Base-by-base conservation (phyloP, 2,888 invertebrate genomes). In the Anagyrus pseudococci region DNA sequence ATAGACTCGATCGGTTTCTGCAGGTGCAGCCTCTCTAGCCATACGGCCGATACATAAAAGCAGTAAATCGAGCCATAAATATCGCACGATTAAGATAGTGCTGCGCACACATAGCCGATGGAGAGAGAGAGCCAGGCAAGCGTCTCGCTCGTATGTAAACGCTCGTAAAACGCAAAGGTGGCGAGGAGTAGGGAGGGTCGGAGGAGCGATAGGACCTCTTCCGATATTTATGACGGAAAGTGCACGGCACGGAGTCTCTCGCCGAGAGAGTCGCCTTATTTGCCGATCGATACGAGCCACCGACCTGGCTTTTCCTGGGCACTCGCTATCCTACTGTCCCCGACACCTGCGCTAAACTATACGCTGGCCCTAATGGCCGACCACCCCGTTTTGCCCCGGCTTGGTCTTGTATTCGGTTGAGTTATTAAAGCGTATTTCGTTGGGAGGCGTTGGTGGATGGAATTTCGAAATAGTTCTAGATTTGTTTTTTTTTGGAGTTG, bases 71-170 rank as follows among this genome's bases (percentile, higher is more conserved):
- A 29, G 29, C 29, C 29, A 29, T 29, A 29, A 29, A 33, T 41
- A 49, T 22, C 44, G 43, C 8, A 52, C 54, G 62, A 62, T 58
- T 58, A 57, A 62, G 58, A 62, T 58, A 62, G 58, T 29, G 53
- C 1, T 13, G 41, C 19, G 23, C 33, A 46, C 49, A 62, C 46
- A 49, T 26, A 23, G 44, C 6, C 44, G 20, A 44, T 4, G 13
- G 20, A 13, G 20, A 44, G 19, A 44, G 44, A 19, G 37, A 15
- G 26, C 26, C n/a, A n/a, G n/a, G n/a, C n/a, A n/a, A n/a, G n/a
- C n/a, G 10, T n/a, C 37, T 22, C 46, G 47, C 6, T 4, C 29
- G 6, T 29, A 10, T 29, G 29, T 20, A 54, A 54, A 58, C 37
- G 58, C 53, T 58, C 62, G 58, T 62, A 62, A 62, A 62, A 54